These are phyloP conservation scores for Orussus abietinus DNA, from an alignment of 1,140 invertebrate species.

Conservation along the genomic window DNA sequence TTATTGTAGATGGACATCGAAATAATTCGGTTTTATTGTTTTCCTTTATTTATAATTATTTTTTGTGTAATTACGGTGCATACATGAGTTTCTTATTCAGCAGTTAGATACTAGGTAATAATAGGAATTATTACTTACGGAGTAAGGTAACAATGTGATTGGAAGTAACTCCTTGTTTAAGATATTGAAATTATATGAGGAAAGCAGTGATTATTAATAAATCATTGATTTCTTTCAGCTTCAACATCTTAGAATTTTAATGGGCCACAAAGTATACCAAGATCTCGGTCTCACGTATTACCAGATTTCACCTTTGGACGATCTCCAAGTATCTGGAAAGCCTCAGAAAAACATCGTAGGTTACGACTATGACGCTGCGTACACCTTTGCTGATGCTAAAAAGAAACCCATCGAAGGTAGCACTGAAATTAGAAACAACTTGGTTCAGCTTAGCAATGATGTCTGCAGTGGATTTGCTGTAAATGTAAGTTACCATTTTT, in stretches of 20 bases:
- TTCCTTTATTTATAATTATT: no score
- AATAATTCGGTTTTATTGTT: no score
- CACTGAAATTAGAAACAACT: conserved; percentile 48
- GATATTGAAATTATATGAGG: no score
- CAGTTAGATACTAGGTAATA: no score
- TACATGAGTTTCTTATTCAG: no score
- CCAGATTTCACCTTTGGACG: conserved; percentile 47
- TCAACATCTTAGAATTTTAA: conserved; percentile 47
- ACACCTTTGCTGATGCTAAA: conserved; percentile 58
- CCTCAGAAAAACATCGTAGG: conserved; percentile 53
- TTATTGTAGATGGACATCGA: no score
- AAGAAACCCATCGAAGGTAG: conserved; percentile 54
- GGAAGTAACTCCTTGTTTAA: no score
- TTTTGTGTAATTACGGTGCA: no score
- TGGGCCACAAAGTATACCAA: conserved; percentile 43
- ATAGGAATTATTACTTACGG: no score
- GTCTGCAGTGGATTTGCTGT: conserved; percentile 57
- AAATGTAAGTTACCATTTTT: conserved; percentile 39
- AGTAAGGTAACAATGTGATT: no score
- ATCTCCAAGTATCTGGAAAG: conserved; percentile 41
- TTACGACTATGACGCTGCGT: conserved; percentile 52
- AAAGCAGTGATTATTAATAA: no score
- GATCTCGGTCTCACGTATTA: conserved; percentile 45
- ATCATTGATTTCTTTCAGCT: conserved; percentile 45
- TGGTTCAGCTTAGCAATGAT: conserved; percentile 51